Percentiles rank a stretch among this genome's conserved stretches.
Evolutionary conservation across 2,888 invertebrate genomes (phyloP).

Genomic region (Tortrix viridana): DNA sequence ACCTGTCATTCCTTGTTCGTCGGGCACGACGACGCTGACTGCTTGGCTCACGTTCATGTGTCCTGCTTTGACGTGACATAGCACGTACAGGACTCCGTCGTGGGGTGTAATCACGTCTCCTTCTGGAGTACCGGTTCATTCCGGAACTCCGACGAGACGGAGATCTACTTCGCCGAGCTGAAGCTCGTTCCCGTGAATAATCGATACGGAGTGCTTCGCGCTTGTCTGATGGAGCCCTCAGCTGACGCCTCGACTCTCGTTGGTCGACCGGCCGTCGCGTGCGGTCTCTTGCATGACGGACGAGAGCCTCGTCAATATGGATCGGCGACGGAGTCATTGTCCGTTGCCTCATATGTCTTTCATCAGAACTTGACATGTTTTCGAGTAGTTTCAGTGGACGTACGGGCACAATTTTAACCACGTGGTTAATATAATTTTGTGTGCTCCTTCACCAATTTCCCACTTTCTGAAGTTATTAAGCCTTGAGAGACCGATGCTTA

Average conservation of each 20-base stretch:
- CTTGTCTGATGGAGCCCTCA: background rate
- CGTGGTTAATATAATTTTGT: background rate
- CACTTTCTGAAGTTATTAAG: background rate
- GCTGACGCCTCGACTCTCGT: background rate
- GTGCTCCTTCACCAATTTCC: background rate
- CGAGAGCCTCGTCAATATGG: background rate
- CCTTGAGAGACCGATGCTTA: background rate
- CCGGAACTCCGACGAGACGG: background rate
- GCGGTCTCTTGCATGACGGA: background rate
- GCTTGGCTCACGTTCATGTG: background rate
- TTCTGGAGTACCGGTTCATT: background rate
- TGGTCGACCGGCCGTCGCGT: background rate
- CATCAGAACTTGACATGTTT: background rate
- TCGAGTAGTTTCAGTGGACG: background rate
- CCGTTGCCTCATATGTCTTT: background rate
- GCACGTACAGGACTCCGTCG: background rate
- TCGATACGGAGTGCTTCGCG: background rate
- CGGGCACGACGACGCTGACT: background rate
- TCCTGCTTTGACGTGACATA: background rate
- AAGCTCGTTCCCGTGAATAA: background rate
- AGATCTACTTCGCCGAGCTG: background rate
- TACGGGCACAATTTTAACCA: background rate
- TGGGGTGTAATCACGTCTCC: background rate
- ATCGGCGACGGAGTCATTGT: background rate
- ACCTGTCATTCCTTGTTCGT: background rate